Conservation (phyloP, 2,113 vertebrate genomes). For the Semicossyphus pulcher region DNA sequence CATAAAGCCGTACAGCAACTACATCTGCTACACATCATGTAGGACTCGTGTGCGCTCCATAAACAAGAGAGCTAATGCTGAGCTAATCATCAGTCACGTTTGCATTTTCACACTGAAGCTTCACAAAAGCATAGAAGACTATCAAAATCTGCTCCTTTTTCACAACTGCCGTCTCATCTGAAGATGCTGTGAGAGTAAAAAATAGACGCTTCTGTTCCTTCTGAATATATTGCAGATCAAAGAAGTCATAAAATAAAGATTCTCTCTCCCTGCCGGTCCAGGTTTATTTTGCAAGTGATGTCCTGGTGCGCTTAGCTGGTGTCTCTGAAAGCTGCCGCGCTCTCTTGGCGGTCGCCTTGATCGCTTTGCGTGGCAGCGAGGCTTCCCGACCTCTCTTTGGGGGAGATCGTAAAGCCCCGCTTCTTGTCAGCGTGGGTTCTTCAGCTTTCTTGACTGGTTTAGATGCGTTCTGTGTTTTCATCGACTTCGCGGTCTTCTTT, state of each 20-base stretch:
- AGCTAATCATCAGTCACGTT: conserved; percentile 38
- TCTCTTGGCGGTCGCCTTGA: conserved; percentile 71
- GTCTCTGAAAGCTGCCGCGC: conserved; percentile 58
- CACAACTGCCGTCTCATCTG: conserved; percentile 11
- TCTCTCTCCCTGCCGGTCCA: conserved; percentile 9
- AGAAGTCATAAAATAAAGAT: conserved; percentile 17
- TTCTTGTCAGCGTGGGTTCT: conserved; percentile 48
- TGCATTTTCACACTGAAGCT: conserved; percentile 51
- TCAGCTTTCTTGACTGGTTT: conserved; percentile 58
- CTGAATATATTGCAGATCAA: conserved; percentile 46
- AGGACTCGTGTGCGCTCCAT: conserved; percentile 33
- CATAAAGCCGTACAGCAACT: conserved; percentile 48
- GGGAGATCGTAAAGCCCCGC: conserved; percentile 34
- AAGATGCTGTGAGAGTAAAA: conserved; percentile 42
- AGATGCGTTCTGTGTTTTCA: background rate
- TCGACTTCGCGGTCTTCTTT: conserved; percentile 64
- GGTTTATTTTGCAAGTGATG: conserved; percentile 73
- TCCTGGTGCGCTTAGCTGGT: conserved; percentile 82
- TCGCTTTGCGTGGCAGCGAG: conserved; percentile 35
- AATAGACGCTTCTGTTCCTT: conserved; percentile 56
- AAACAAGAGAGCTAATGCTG: conserved; percentile 34
- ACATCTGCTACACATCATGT: conserved; percentile 37
- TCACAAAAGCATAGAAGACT: conserved; percentile 52
- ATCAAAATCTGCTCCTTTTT: conserved; percentile 36
- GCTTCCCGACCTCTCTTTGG: conserved; percentile 64